Percentiles rank a stretch among this genome's conserved stretches.
Evolutionary conservation across 2,888 invertebrate species (phyloP).

Genomic region (Pilophorus perplexus): DNA sequence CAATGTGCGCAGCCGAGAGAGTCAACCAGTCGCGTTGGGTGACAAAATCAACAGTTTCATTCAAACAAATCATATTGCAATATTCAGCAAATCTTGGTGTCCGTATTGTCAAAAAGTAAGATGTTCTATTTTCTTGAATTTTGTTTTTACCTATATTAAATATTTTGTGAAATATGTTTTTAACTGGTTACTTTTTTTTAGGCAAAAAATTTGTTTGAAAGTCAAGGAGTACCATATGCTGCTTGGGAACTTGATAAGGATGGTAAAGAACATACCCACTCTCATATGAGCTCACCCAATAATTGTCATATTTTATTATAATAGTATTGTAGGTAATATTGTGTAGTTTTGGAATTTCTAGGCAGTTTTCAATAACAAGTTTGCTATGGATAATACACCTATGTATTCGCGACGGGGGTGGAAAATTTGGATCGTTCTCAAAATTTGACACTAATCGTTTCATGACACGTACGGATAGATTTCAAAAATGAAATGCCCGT

Average conservation of each 20-base stretch:
- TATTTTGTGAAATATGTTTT: too few relatives aligned
- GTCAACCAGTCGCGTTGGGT: not conserved
- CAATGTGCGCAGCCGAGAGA: not conserved
- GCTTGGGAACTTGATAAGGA: not conserved
- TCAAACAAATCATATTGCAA: not conserved
- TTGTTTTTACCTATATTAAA: too few relatives aligned
- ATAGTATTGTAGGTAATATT: too few relatives aligned
- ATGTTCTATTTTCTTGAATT: not conserved
- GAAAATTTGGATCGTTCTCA: too few relatives aligned
- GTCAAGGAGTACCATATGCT: not conserved
- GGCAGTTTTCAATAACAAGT: too few relatives aligned
- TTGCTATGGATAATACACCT: too few relatives aligned
- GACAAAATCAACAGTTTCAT: conserved; percentile 13
- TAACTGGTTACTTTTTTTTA: not conserved
- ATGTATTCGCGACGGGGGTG: too few relatives aligned
- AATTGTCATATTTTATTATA: too few relatives aligned
- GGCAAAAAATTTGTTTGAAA: not conserved
- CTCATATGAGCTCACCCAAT: not conserved
- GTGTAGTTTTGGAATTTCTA: too few relatives aligned
- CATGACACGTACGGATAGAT: too few relatives aligned
- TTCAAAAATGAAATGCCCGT: too few relatives aligned
- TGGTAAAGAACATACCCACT: not conserved
- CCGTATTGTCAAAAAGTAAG: conserved; percentile 22
- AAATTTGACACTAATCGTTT: too few relatives aligned
- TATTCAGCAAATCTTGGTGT: conserved; percentile 37